Evolutionary conservation across 1,140 invertebrate genomes (phyloP), one percentile per base, ranked within the genome.

Genomic region (Colletes latitarsis): DNA sequence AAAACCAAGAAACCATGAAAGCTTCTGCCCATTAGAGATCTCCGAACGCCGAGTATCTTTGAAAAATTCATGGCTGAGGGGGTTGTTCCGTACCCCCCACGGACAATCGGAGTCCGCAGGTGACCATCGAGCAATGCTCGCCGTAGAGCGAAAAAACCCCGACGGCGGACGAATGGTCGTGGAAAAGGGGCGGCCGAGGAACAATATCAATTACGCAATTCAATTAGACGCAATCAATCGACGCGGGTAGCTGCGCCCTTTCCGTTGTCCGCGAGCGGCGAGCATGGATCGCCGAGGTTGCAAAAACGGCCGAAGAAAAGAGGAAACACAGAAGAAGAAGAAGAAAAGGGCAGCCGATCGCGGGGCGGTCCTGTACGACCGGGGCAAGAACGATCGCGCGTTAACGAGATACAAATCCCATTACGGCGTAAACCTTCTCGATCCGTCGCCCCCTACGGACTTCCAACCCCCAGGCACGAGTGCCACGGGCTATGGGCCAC

Each of bases 391-490:
- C 92, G 92, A 93, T 93, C 90, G 92, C 91, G 90, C 92, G 91
- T 92, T 93, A 93, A 93, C 92, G 92, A 93, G 92, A 93, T 93
- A 93, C 92, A 93, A 93, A 93, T 93, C 93, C 93, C 92, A 93
- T 93, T 93, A 93, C 92, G 89, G 87, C 87, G 90, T 93, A 92
- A 93, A 93, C 89, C 92, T 92, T 91, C 91, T 91, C 91, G 90
- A 92, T 92, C 92, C 90, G 89, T 92, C 90, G 88, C 90, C 90
- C 90, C 91, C 90, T 91, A 90, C 89, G 90, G 91, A 91, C 91
- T 91, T 89, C 82, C 88, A 90, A 88, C 89, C 88, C 89, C 84
- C 86, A 72, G 82, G 83, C 81, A 82, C 73, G 49, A 68, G 72
- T 83, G 68, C 85, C 86, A 86, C 79, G 87, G 86, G 89, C 89